A percentile compares a stretch with the other conserved stretches of the same genome.
Conservation (phyloP, 2,888 invertebrate genomes). For the Athrips mouffetella region DNA sequence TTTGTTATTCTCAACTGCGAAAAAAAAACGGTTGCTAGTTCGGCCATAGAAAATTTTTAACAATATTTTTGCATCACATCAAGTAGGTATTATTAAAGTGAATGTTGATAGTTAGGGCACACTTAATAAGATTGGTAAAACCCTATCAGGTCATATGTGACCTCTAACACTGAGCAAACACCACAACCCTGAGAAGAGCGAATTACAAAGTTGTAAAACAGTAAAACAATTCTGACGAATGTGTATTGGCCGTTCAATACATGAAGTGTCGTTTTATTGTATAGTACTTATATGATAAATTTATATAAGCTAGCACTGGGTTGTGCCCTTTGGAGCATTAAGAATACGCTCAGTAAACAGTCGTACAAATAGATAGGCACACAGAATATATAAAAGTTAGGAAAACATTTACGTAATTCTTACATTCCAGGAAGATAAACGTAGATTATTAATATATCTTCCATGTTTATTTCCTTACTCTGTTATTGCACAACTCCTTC, state of each 20-base stretch:
- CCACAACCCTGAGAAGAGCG: slow-evolving; percentile 53
- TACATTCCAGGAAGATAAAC: background rate
- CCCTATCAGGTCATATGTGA: slow-evolving; percentile 36
- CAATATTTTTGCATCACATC: slow-evolving; percentile 41
- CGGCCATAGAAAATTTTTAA: slow-evolving; percentile 33
- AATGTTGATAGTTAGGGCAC: slow-evolving; percentile 34
- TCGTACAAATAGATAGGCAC: slow-evolving; percentile 6
- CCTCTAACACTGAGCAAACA: slow-evolving; percentile 54
- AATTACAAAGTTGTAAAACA: slow-evolving; percentile 16
- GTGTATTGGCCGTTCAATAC: background rate
- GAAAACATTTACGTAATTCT: background rate
- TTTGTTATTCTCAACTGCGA: too few species aligned
- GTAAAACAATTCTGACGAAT: background rate
- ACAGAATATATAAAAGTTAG: slow-evolving; percentile 3
- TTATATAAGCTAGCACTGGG: background rate
- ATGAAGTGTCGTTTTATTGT: too few species aligned
- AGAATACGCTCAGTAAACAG: background rate
- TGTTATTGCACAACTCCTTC: background rate
- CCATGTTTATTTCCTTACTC: too few species aligned
- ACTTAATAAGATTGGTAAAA: slow-evolving; percentile 24
- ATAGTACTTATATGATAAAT: too few species aligned
- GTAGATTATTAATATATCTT: background rate
- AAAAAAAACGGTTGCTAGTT: too few species aligned
- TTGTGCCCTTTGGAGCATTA: background rate
- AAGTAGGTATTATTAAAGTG: slow-evolving; percentile 36